These are phyloP conservation scores for Thalpophila matura DNA, from an alignment of 2,888 invertebrate genomes.

Conservation along the genomic window DNA sequence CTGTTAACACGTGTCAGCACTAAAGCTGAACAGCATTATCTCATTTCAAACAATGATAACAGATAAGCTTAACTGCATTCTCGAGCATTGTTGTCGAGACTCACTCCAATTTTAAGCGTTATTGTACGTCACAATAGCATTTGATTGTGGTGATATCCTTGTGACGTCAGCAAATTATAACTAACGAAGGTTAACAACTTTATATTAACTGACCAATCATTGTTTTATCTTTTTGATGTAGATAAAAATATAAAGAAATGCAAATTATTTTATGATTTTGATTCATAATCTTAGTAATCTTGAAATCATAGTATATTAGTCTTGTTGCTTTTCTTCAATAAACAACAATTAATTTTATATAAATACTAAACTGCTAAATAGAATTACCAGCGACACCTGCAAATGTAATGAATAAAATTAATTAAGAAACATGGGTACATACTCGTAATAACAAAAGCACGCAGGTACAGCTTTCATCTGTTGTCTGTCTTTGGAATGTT, in stretches of 20 bases:
- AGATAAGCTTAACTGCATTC: slow-evolving; percentile 78
- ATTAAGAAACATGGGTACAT: no score
- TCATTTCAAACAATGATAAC: slow-evolving; percentile 80
- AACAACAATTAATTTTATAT: background rate
- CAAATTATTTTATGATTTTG: slow-evolving; percentile 8
- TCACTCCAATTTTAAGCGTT: slow-evolving; percentile 51
- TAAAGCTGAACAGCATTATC: slow-evolving; percentile 77
- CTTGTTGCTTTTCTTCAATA: background rate
- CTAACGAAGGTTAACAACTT: slow-evolving; percentile 54
- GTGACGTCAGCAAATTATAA: slow-evolving; percentile 54
- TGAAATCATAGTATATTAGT: background rate
- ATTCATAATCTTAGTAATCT: slow-evolving; percentile 15
- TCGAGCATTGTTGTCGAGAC: slow-evolving; percentile 64
- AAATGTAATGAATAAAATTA: slow-evolving; percentile 14
- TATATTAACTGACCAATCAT: slow-evolving; percentile 34
- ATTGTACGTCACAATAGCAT: slow-evolving; percentile 56
- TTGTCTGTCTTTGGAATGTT: slow-evolving; percentile 21
- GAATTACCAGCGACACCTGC: background rate
- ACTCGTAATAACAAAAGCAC: slow-evolving; percentile 3
- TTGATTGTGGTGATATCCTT: slow-evolving; percentile 44
- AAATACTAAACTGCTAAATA: background rate
- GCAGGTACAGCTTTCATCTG: slow-evolving; percentile 11
- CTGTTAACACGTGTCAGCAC: slow-evolving; percentile 69
- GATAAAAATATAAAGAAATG: slow-evolving; percentile 1
- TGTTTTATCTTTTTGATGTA: slow-evolving; percentile 28